These are phyloP conservation scores for Fregetta grallaria DNA, from an alignment of 2,113 vertebrate species.

Conservation along the genomic window DNA sequence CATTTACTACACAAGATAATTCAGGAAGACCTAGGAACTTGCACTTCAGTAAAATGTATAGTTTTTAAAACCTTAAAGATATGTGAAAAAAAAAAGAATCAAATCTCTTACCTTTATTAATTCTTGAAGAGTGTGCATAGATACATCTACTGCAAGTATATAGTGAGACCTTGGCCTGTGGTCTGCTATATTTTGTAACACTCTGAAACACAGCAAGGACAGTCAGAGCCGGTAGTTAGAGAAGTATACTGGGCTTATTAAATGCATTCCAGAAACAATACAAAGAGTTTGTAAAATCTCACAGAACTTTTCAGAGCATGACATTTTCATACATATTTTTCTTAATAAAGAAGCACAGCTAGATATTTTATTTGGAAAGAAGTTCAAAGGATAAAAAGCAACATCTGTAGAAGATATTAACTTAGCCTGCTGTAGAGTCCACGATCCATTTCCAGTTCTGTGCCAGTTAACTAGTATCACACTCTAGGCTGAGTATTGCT, in stretches of 20 bases:
- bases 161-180: constrained; percentile 77
- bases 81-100: neutral
- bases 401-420: neutral
- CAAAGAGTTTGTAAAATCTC: neutral
- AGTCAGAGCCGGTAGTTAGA: neutral
- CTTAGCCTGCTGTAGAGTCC: neutral
- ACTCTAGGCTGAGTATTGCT: neutral
- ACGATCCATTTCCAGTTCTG: neutral
- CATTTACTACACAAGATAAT: neutral
- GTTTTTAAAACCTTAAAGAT: neutral
- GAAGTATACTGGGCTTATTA: neutral
- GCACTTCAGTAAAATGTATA: neutral
- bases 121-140: constrained; percentile 79
- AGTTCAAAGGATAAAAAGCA: neutral
- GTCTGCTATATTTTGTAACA: constrained; percentile 86
- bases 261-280: neutral
- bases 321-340: neutral
- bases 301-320: neutral
- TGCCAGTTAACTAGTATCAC: neutral
- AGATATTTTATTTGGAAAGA: neutral
- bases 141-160: constrained; percentile 85
- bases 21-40: neutral
- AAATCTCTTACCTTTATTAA: constrained; percentile 79
- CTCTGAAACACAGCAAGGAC: constrained; percentile 65
- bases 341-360: neutral